phyloP scores from a whole-genome alignment of 35 echinoderm and acorn worm genomes.

The Ophiothrix spiculata region DNA sequence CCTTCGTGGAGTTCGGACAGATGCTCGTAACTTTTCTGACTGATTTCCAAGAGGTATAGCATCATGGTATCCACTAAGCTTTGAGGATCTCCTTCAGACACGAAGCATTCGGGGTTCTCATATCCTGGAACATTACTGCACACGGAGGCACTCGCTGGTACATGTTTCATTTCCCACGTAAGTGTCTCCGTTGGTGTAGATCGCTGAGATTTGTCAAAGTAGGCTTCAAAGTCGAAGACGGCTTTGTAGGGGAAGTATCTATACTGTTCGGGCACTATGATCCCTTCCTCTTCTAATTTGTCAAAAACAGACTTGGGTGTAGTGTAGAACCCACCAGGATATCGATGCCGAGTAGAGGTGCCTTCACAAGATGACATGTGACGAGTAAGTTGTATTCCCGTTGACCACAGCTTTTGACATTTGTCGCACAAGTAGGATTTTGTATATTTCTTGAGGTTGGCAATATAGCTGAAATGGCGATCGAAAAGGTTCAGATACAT shows the following conservation, averaged over 20 bases:
- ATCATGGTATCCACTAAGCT: slow-evolving; percentile 26
- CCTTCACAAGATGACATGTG: slow-evolving; percentile 4
- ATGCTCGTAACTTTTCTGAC: too few relatives aligned
- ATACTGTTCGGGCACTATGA: background rate
- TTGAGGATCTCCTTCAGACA: slow-evolving; percentile 26
- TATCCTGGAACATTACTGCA: slow-evolving; percentile 14
- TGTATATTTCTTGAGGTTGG: slow-evolving; percentile 27
- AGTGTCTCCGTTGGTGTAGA: background rate
- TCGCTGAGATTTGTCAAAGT: background rate
- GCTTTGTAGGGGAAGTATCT: slow-evolving; percentile 11
- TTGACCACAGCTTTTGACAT: slow-evolving; percentile 42
- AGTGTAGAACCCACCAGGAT: slow-evolving; percentile 10
- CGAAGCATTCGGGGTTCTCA: slow-evolving; percentile 36
- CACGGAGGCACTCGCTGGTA: slow-evolving; percentile 4
- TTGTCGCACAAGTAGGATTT: slow-evolving; percentile 16
- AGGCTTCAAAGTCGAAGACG: slow-evolving; percentile 21
- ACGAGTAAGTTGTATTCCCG: background rate
- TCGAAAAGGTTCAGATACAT: slow-evolving; percentile 41
- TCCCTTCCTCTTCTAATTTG: background rate
- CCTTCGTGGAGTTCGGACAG: too few relatives aligned
- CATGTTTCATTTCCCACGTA: background rate
- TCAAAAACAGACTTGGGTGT: slow-evolving; percentile 4
- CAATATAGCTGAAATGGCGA: slow-evolving; percentile 44
- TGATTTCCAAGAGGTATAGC: slow-evolving; percentile 23
- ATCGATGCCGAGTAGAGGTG: background rate